Conservation (phyloP, 2,797 vertebrate species). For the Helicolenus hilgendorfi region DNA sequence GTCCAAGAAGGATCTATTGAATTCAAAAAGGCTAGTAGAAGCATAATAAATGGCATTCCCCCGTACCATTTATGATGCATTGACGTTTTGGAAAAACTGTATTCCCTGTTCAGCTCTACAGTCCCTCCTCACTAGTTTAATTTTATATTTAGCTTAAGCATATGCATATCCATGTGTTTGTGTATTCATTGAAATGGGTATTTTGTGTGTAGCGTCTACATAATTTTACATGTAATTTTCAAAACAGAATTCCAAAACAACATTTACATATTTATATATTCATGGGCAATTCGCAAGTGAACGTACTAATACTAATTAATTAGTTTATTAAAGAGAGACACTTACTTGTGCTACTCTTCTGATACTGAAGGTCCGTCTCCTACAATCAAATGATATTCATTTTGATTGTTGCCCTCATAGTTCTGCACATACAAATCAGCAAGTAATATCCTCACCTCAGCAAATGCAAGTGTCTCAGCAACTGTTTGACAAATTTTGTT, state of each 20-base stretch:
- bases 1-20: slow-evolving; percentile 88
- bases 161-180: background rate
- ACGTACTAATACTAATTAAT: background rate
- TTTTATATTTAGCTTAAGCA: slow-evolving; percentile 13
- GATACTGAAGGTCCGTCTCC: background rate
- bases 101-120: slow-evolving; percentile 80
- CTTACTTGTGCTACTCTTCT: background rate
- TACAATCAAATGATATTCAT: background rate
- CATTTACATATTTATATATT: slow-evolving; percentile 24
- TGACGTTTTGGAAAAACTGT: slow-evolving; percentile 60
- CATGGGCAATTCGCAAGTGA: background rate
- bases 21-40: slow-evolving; percentile 96
- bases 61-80: slow-evolving; percentile 94
- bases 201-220: slow-evolving; percentile 1
- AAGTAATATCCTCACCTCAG: background rate
- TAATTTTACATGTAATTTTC: slow-evolving; percentile 2
- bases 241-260: slow-evolving; percentile 70
- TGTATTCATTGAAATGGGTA: background rate
- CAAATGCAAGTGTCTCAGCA: background rate
- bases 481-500: background rate
- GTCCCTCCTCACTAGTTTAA: slow-evolving; percentile 54
- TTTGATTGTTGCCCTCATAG: background rate
- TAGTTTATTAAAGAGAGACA: background rate
- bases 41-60: slow-evolving; percentile 95
- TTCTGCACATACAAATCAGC: background rate